These are phyloP conservation scores for Heliothis peltigera DNA, from an alignment of 2,888 invertebrate species.

Conservation along the genomic window DNA sequence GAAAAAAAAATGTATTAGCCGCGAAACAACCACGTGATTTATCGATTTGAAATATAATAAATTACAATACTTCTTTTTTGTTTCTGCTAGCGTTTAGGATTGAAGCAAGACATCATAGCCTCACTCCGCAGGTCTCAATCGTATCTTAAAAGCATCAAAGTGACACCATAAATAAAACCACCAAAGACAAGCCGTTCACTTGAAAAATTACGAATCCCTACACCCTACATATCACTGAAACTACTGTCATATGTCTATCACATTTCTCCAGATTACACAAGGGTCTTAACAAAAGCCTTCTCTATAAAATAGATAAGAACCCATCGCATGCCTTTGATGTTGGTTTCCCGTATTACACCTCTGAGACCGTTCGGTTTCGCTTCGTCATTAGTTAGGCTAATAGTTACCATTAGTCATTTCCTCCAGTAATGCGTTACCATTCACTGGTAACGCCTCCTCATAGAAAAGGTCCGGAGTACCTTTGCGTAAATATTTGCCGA, in stretches of 20 bases:
- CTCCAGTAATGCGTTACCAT: conserved; percentile 77
- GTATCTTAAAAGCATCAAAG: too few relatives aligned
- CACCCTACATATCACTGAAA: neutral
- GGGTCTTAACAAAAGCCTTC: conserved; percentile 15
- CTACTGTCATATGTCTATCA: neutral
- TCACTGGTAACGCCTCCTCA: conserved; percentile 67
- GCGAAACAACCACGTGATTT: too few relatives aligned
- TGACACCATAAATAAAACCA: too few relatives aligned
- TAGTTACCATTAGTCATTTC: conserved; percentile 78
- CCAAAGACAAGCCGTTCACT: too few relatives aligned
- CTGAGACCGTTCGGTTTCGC: conserved; percentile 56
- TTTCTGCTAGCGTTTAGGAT: too few relatives aligned
- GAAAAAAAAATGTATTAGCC: too few relatives aligned
- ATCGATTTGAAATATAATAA: too few relatives aligned
- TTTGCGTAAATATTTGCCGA: conserved; percentile 73
- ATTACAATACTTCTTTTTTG: too few relatives aligned
- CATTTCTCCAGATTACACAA: conserved; percentile 7
- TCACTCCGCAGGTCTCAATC: too few relatives aligned
- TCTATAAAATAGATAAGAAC: conserved; percentile 26
- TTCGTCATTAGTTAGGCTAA: conserved; percentile 75
- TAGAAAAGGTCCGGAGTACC: conserved; percentile 52
- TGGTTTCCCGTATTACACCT: conserved; percentile 57
- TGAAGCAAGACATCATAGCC: too few relatives aligned
- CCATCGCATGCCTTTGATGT: conserved; percentile 57
- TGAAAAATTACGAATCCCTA: too few relatives aligned